Evolutionary conservation across 1,140 invertebrate species (phyloP), one percentile per base, ranked within the genome.

Genomic region (Drosophila mauritiana): DNA sequence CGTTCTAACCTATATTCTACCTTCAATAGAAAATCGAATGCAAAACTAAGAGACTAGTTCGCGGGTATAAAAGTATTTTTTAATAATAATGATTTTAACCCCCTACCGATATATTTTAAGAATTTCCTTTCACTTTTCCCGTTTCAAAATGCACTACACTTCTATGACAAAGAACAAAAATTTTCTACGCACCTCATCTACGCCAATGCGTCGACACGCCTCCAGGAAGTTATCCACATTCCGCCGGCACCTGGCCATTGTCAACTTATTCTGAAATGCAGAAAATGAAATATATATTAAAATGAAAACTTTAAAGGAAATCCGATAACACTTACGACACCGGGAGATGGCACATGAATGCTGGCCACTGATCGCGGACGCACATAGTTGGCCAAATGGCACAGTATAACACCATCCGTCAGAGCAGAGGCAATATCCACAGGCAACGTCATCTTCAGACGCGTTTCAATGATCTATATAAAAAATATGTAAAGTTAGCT

Each of bases 151-250:
- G 34, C 48, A 36, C 48, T 69, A 15, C 15, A 69, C 20, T 67
- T 15, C 0, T 6, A 17, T 7, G n/a, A 27, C n/a, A 15, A 22
- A n/a, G 0, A n/a, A 20, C 13, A 22, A 0, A 27, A 42, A 6
- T 49, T 11, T 20, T 48, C 20, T 55, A 94, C 95, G 95, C 93
- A 98, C 98, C 95, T 98, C 97, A 93, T 97, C 96, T 12, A 99
- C 97, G 39, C 98, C 98, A 78, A 98, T 97, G 92, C 95, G 97
- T 63, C 97, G 94, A 93, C 98, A 98, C 13, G 98, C 98, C 86
- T 98, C 97, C 69, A 99, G 93, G 91, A 99, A 99, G 93, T 98
- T 98, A 91, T 99, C 98, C 13, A 98, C 97, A 93, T 99, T 99
- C 88, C 97, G 94, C 85, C 97, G 94, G 94, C 97, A 98, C 88